Evolutionary conservation across 2,113 vertebrate species (phyloP).

Genomic region (Xenopus borealis): DNA sequence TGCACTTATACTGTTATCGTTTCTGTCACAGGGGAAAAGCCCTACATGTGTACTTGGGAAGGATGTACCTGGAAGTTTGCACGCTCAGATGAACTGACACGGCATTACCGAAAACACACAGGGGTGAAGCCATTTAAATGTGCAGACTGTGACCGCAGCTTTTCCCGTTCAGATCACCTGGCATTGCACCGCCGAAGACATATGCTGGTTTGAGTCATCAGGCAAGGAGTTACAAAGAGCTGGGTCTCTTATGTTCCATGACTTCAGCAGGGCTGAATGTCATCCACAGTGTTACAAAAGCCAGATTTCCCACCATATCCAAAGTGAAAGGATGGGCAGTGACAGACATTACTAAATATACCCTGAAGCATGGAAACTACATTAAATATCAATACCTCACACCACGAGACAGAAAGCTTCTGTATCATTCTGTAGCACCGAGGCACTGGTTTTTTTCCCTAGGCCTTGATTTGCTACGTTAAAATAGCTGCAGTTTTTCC

Average conservation of each 20-base stretch:
- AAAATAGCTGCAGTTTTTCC: slow-evolving; percentile 57
- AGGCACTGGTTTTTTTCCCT: slow-evolving; percentile 63
- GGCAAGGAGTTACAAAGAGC: slow-evolving; percentile 50
- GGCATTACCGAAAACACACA: slow-evolving; percentile 98
- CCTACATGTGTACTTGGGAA: slow-evolving; percentile 99
- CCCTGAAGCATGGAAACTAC: slow-evolving; percentile 57
- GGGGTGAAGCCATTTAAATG: slow-evolving; percentile 99
- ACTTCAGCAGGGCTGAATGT: slow-evolving; percentile 64
- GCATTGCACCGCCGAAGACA: slow-evolving; percentile 95
- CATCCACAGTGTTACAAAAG: slow-evolving; percentile 71
- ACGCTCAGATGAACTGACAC: slow-evolving; percentile 95
- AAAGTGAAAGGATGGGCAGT: slow-evolving; percentile 64
- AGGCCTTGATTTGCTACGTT: slow-evolving; percentile 63
- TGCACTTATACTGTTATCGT: slow-evolving; percentile 12
- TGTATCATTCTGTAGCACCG: slow-evolving; percentile 55
- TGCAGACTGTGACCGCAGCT: slow-evolving; percentile 97
- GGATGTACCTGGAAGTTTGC: slow-evolving; percentile 99
- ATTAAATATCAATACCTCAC: slow-evolving; percentile 57
- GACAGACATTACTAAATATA: slow-evolving; percentile 64
- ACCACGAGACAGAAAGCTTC: slow-evolving; percentile 57
- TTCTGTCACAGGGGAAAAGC: slow-evolving; percentile 88
- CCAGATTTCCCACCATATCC: slow-evolving; percentile 62
- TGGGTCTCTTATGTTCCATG: slow-evolving; percentile 71
- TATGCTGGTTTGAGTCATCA: slow-evolving; percentile 88
- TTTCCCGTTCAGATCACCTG: slow-evolving; percentile 96